A percentile compares a stretch with the other conserved stretches of the same genome.
phyloP scores from a whole-genome alignment of 53 echinoderm and acorn worm species.

The Actinopyga echinites region DNA sequence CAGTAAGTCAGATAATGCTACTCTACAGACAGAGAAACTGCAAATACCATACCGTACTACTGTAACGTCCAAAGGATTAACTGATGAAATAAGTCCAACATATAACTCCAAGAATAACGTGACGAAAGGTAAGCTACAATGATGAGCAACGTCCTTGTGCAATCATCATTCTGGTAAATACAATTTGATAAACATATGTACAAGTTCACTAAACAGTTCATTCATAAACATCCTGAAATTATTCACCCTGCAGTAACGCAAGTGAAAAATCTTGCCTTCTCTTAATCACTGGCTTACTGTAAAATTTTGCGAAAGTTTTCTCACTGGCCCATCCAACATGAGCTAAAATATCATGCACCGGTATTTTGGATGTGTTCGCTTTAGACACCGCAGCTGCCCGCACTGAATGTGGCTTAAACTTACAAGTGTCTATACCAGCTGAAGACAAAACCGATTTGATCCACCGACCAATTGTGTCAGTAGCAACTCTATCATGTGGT shows the following conservation, averaged over 20 bases:
- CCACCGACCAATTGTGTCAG: slow-evolving; percentile 32
- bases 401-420: slow-evolving; percentile 38
- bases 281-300: neutral
- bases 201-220: neutral
- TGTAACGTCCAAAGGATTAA: too few relatives aligned
- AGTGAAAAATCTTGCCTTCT: neutral
- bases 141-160: too few relatives aligned
- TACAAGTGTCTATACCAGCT: slow-evolving; percentile 25
- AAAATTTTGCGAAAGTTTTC: slow-evolving; percentile 38
- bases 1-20: too few relatives aligned
- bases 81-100: too few relatives aligned
- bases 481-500: neutral
- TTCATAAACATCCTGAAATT: neutral
- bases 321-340: slow-evolving; percentile 48
- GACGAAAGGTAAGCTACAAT: too few relatives aligned
- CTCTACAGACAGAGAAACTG: too few relatives aligned
- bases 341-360: slow-evolving; percentile 22
- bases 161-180: too few relatives aligned
- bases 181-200: too few relatives aligned
- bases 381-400: slow-evolving; percentile 40
- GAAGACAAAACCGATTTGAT: neutral
- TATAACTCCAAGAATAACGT: too few relatives aligned
- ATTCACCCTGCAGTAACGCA: neutral
- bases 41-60: too few relatives aligned
- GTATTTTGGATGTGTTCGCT: neutral